Base-by-base conservation (phyloP, 2,888 invertebrate species). In the Conchocele bisecta region DNA sequence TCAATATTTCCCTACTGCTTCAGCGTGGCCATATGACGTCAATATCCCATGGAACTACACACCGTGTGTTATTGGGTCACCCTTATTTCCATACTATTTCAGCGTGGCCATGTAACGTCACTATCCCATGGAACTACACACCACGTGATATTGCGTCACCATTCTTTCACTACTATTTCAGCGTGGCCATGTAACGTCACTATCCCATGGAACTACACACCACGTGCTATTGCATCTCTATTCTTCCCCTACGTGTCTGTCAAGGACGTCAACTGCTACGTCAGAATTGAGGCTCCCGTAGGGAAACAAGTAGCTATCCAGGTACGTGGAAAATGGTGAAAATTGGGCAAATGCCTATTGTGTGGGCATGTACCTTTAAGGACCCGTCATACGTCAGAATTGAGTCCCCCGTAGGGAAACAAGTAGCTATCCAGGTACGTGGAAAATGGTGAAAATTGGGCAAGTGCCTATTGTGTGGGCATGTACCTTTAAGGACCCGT, bases 171-270 rank as follows among this genome's bases (percentile, higher is more conserved):
- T 82, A 82, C 29, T 13, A 29, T 61, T 60, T 15, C 65, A 82
- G 81, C 77, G 13, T 82, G 81, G 81, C 79, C 81, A 0, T 82
- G 81, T 31, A 79, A 82, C 33, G 81, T 75, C 7, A 77, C 77
- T 9, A 64, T 82, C 22, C 71, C 79, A 7, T 66, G 71, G 66
- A 79, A 79, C 33, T 82, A 82, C 41, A 64, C 68, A 5, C 81
- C 81, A 4, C 64, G 68, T 11, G 81, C 75, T 1, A 56, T 82
- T 31, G 81, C 79, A 11, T 77, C 81, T 1, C 77, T 74, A 4
- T 68, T 71, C 29, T 82, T 75, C 39, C 81, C 81, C 1, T 82
- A 82, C 29, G 73, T 72, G 35, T 73, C 79, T 0, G 65, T 82
- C 13, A 66, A 56, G 44, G 65, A 82, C 60, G 41, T 77, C 15